A percentile compares a stretch with the other conserved stretches of the same genome.
phyloP scores from a whole-genome alignment of 2,888 invertebrate genomes.

The Polymixis flavicincta region DNA sequence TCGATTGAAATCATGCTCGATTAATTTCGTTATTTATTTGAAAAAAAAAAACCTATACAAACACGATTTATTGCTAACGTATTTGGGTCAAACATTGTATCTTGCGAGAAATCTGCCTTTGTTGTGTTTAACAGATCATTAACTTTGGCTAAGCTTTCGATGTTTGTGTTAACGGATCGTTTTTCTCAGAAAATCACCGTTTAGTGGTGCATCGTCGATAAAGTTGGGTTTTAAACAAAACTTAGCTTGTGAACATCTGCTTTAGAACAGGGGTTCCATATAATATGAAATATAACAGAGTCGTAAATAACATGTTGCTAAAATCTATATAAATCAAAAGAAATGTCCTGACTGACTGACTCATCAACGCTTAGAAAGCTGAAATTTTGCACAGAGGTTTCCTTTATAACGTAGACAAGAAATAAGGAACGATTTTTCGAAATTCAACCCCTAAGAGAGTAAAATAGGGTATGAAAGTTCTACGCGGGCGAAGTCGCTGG shows the following conservation, averaged over 20 bases:
- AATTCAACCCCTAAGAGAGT: too few relatives aligned
- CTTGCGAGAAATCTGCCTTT: constrained; percentile 12
- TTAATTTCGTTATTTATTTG: constrained; percentile 3
- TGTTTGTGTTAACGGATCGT: neutral
- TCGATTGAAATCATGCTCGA: neutral
- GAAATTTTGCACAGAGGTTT: too few relatives aligned
- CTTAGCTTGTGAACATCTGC: neutral
- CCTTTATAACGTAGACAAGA: too few relatives aligned
- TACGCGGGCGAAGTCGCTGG: too few relatives aligned
- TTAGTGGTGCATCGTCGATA: neutral
- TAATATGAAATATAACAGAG: neutral
- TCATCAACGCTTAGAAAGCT: too few relatives aligned
- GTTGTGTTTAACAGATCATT: constrained; percentile 47
- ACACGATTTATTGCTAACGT: constrained; percentile 19
- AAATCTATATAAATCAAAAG: too few relatives aligned
- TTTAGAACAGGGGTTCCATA: neutral
- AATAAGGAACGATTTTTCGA: too few relatives aligned
- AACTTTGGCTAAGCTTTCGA: constrained; percentile 46
- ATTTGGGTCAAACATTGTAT: constrained; percentile 31
- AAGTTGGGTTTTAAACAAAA: neutral
- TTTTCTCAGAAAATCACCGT: constrained; percentile 10
- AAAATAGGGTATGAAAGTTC: too few relatives aligned
- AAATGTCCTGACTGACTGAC: too few relatives aligned
- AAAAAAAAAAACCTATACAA: neutral
- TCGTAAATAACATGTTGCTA: neutral